These are phyloP conservation scores for Ormyrus nitidulus DNA, from an alignment of 2,888 invertebrate genomes.

Conservation along the genomic window DNA sequence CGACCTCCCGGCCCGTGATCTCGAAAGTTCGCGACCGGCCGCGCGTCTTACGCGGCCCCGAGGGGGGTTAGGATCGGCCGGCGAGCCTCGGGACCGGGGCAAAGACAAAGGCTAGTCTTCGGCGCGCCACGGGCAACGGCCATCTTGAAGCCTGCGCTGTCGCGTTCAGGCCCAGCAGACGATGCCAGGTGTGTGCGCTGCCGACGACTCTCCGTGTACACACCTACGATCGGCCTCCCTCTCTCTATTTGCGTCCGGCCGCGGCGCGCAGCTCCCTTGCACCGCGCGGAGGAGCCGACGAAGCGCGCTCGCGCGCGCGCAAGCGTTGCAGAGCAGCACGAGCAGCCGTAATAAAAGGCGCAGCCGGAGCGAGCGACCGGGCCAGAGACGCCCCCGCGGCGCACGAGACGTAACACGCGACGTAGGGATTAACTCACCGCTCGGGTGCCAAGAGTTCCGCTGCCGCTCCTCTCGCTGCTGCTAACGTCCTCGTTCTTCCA, in stretches of 20 bases:
- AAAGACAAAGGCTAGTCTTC: too few relatives aligned
- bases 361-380: constrained; percentile 6
- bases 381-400: neutral
- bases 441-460: neutral
- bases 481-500: too few relatives aligned
- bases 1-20: too few relatives aligned
- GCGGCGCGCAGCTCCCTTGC: constrained; percentile 31
- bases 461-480: too few relatives aligned
- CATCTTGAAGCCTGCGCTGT: constrained; percentile 75
- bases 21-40: neutral
- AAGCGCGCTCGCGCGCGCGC: constrained; percentile 21
- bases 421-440: constrained; percentile 4
- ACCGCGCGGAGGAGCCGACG: neutral
- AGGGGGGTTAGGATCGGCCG: neutral
- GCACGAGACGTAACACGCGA: neutral
- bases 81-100: neutral
- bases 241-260: constrained; percentile 5
- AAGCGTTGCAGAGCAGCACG: constrained; percentile 16
- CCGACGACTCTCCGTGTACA: neutral
- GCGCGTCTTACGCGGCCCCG: neutral
- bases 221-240: constrained; percentile 15
- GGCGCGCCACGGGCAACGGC: constrained; percentile 50
- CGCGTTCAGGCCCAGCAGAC: constrained; percentile 70
- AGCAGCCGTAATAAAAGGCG: neutral
- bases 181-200: constrained; percentile 61